Evolutionary conservation across 2,888 invertebrate species (phyloP).

Genomic region (Dromius quadrimaculatus): DNA sequence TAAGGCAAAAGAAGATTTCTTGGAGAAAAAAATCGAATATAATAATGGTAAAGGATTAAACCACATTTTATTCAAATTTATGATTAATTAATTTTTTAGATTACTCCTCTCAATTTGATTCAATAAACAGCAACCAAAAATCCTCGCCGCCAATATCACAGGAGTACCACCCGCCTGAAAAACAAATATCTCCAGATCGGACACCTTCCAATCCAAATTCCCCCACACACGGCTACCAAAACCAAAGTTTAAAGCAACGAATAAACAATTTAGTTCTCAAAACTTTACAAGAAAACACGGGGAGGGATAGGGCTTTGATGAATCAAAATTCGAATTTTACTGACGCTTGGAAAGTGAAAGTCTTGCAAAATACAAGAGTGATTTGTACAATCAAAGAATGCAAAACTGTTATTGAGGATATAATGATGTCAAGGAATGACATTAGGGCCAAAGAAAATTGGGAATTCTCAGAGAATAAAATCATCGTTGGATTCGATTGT

Average conservation of each 20-base stretch:
- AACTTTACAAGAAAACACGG: conserved; percentile 88
- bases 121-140: conserved; percentile 60
- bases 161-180: conserved; percentile 40
- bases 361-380: conserved; percentile 85
- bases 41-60: conserved; percentile 41
- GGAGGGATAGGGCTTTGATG: conserved; percentile 69
- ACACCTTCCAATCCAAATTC: conserved; percentile 44
- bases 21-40: conserved; percentile 23
- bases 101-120: conserved; percentile 38
- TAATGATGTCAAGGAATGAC: conserved; percentile 66
- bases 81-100: conserved; percentile 19
- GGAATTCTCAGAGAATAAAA: conserved; percentile 66
- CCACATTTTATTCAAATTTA: background rate
- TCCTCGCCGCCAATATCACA: conserved; percentile 64
- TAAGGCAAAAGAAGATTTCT: conserved; percentile 26
- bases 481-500: conserved; percentile 87
- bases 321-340: conserved; percentile 61
- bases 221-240: conserved; percentile 68
- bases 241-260: conserved; percentile 87
- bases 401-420: conserved; percentile 80
- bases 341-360: conserved; percentile 85
- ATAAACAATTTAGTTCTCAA: conserved; percentile 90
- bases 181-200: conserved; percentile 42
- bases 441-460: conserved; percentile 57
- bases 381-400: conserved; percentile 85